Evolutionary conservation across 2,888 invertebrate species (phyloP).

Genomic region (Oithona nana): DNA sequence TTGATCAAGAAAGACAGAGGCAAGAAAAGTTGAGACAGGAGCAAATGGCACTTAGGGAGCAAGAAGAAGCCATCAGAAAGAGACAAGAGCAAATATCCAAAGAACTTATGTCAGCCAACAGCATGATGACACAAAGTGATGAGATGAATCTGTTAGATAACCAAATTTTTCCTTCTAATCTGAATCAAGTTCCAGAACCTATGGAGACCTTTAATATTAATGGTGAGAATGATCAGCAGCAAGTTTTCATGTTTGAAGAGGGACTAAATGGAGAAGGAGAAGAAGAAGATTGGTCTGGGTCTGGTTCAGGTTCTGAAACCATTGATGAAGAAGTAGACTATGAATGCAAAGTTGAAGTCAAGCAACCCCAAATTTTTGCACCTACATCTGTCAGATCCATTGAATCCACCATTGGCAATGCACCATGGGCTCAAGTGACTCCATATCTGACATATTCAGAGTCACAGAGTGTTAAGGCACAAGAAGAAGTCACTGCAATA

Average conservation of each 20-base stretch:
- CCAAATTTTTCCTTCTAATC: not conserved
- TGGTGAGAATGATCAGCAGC: not conserved
- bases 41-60: constrained; percentile 5
- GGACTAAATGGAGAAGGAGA: not conserved
- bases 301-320: not conserved
- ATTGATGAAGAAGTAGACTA: constrained; percentile 13
- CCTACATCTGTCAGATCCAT: constrained; percentile 14
- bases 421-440: constrained; percentile 12
- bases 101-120: constrained; percentile 8
- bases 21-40: constrained; percentile 13
- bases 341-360: constrained; percentile 13
- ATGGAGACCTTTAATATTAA: not conserved
- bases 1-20: constrained; percentile 4
- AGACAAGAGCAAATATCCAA: constrained; percentile 16
- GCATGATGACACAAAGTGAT: not conserved
- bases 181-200: not conserved
- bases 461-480: not conserved
- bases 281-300: not conserved
- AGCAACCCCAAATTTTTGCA: not conserved
- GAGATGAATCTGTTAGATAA: not conserved
- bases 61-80: constrained; percentile 16
- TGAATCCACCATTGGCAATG: not conserved
- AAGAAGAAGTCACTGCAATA: not conserved
- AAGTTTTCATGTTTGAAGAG: not conserved
- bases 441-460: constrained; percentile 14